Base-by-base conservation (phyloP, 2,888 invertebrate genomes). In the Drosophila fungiperda region DNA sequence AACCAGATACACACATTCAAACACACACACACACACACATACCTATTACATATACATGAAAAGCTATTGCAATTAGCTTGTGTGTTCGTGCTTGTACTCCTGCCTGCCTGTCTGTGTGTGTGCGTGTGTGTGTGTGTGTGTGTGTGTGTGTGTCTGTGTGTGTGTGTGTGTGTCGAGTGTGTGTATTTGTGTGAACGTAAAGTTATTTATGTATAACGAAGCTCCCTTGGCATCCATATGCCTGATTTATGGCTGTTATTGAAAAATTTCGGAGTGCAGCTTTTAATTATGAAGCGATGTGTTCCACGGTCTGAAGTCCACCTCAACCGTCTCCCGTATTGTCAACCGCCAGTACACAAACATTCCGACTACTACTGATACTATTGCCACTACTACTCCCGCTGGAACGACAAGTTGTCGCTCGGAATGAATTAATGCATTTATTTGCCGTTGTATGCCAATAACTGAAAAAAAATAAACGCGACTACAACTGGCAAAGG, bases 191-290 rank as follows among this genome's bases (percentile, higher is more conserved):
- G 32, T 20, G 66, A 59, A 50, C 66, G 75, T 67, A 71, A 74
- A 76, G 88, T 91, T 91, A 92, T 92, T 92, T 92, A 92, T 92
- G 83, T 69, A 32, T 40, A 36, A 83, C 76, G 66, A 72, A 72
- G 73, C 69, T 92, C 92, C 91, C 92, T 71, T 73, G 90, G 82
- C 90, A 87, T 90, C 82, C 89, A 91, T 88, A 87, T 80, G 87
- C 80, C 86, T 92, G 92, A 92, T 92, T 92, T 92, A 92, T 92
- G 81, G 88, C 84, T 91, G 92, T 92, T 92, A 92, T 92, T 92
- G 92, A 92, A 92, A 92, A 92, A 91, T 91, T 90, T 73, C 89
- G 82, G 90, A 85, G 79, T 84, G 85, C 80, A 78, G 80, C 90
- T 91, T 90, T 90, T 90, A 91, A 90, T 90, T 90, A 90, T 87